Conservation (phyloP, 1,140 invertebrate species). For the Brachionus koreanus region DNA sequence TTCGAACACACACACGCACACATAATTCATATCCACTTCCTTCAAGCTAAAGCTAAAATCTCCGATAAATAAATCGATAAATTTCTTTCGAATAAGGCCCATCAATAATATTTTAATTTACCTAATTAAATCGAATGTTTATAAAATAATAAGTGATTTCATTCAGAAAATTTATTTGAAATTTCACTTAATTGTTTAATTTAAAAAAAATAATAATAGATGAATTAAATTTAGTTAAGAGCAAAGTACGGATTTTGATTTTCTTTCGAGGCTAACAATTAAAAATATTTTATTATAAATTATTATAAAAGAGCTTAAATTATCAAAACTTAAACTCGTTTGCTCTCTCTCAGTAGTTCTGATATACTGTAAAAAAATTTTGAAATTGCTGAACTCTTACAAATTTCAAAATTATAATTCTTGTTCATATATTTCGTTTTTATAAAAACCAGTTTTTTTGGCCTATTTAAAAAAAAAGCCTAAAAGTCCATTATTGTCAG, state of each 20-base stretch:
- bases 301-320: background rate
- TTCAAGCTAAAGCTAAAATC: background rate
- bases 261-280: background rate
- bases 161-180: background rate
- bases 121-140: background rate
- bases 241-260: background rate
- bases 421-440: background rate
- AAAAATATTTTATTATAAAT: conserved; percentile 20
- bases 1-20: background rate
- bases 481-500: background rate
- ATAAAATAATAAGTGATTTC: background rate
- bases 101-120: background rate
- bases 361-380: background rate
- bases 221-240: background rate
- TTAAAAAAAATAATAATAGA: background rate
- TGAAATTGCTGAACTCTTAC: conserved; percentile 12
- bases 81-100: background rate
- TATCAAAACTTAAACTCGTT: conserved; percentile 9
- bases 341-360: background rate
- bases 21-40: conserved; percentile 6
- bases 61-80: background rate
- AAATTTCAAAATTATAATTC: conserved; percentile 11
- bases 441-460: background rate
- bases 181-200: background rate
- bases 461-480: background rate